A percentile compares a stretch with the other conserved stretches of the same genome.
Evolutionary conservation across 2,113 vertebrate species (phyloP).

Genomic region (Malurus elegans): DNA sequence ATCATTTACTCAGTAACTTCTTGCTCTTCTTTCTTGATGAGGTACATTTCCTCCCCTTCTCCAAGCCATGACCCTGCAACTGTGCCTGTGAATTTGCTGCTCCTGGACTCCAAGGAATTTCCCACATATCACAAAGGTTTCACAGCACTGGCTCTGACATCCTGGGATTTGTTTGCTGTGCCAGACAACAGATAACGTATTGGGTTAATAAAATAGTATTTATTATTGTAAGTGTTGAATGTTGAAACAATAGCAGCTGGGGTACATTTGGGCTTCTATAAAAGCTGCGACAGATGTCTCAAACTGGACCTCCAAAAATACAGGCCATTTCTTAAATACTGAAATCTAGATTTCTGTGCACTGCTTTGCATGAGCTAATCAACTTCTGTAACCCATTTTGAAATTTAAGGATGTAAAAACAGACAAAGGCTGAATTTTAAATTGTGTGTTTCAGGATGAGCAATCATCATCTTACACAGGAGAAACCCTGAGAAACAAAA

Average conservation of each 20-base stretch:
- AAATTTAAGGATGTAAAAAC: background rate
- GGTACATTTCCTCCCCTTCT: background rate
- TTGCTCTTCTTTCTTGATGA: background rate
- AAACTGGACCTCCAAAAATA: background rate
- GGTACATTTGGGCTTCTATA: background rate
- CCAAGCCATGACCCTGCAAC: background rate
- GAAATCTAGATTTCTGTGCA: background rate
- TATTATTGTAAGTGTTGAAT: background rate
- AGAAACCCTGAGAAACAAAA: background rate
- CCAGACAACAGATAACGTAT: background rate
- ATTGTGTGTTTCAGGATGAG: background rate
- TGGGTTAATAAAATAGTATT: background rate
- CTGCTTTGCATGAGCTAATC: background rate
- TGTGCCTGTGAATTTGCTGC: background rate
- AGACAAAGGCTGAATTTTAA: background rate
- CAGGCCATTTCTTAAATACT: background rate
- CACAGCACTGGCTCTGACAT: background rate
- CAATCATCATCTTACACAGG: background rate
- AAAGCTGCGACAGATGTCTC: background rate
- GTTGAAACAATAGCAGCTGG: background rate
- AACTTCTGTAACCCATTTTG: background rate
- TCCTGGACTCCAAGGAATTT: background rate
- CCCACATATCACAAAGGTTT: background rate
- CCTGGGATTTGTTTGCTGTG: accelerated
- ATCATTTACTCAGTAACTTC: background rate